These are phyloP conservation scores for Vanessa atalanta DNA, from an alignment of 1,140 invertebrate species.

Conservation along the genomic window DNA sequence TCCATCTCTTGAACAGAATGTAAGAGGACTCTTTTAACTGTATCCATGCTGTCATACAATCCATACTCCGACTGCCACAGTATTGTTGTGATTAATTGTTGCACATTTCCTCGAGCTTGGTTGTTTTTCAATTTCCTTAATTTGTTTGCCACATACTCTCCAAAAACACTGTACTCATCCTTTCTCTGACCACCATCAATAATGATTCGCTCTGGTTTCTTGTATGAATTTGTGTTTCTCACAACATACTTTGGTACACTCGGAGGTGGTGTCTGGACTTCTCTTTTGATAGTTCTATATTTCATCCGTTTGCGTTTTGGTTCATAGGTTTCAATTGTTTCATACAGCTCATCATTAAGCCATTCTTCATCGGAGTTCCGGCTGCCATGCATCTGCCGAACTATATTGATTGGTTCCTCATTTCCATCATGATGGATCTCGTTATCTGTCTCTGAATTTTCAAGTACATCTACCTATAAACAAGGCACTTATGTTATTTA, in stretches of 20 bases:
- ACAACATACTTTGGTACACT: conserved; percentile 44
- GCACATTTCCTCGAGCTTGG: conserved; percentile 64
- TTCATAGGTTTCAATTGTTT: conserved; percentile 57
- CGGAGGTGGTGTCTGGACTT: conserved; percentile 52
- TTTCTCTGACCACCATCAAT: conserved; percentile 47
- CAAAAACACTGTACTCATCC: conserved; percentile 69
- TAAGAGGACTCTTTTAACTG: conserved; percentile 64
- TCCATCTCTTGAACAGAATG: conserved; percentile 58
- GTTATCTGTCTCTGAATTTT: conserved; percentile 56
- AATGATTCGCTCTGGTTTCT: conserved; percentile 46
- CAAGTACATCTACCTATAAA: conserved; percentile 65
- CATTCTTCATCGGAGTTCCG: conserved; percentile 66
- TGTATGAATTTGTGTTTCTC: conserved; percentile 32
- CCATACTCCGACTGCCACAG: conserved; percentile 76
- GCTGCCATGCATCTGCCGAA: conserved; percentile 57
- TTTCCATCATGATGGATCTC: conserved; percentile 48
- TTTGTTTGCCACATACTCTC: conserved; percentile 72
- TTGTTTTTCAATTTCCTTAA: conserved; percentile 64
- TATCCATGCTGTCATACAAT: conserved; percentile 67
- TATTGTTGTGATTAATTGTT: conserved; percentile 73
- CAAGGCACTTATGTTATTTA: too few relatives aligned
- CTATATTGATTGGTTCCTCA: conserved; percentile 57
- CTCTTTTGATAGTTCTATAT: conserved; percentile 64
- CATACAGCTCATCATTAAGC: conserved; percentile 68
- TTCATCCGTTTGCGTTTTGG: conserved; percentile 56